Percentiles rank a stretch among this genome's conserved stretches.
Conservation (phyloP, 2,797 vertebrate genomes). For the Girardinus metallicus region DNA sequence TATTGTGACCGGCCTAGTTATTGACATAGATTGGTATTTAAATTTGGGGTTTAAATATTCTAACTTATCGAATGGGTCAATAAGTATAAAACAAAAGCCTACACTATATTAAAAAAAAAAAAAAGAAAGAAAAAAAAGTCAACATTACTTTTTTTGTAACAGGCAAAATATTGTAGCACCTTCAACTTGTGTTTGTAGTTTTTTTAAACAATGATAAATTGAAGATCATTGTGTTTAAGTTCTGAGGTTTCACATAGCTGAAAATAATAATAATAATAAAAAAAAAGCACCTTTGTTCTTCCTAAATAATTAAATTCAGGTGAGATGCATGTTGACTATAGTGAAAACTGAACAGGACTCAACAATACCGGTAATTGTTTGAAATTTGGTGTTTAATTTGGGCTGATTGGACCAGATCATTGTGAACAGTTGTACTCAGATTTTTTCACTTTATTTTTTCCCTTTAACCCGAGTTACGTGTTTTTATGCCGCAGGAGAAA, state of each 20-base stretch:
- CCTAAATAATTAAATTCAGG: not conserved
- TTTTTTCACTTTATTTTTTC: not conserved
- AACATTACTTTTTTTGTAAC: not conserved
- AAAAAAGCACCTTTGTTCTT: not conserved
- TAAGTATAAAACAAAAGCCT: not conserved
- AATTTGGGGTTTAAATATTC: no score
- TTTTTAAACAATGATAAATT: not conserved
- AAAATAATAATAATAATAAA: not conserved
- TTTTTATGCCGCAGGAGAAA: not conserved
- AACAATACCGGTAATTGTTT: no score
- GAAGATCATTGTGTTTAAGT: not conserved
- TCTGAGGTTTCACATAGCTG: not conserved
- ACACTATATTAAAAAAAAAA: not conserved
- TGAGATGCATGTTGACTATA: not conserved
- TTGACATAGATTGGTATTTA: no score
- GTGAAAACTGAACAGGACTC: not conserved
- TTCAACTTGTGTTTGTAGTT: not conserved
- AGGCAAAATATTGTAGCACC: not conserved
- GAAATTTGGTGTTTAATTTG: not conserved
- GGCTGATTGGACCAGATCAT: not conserved
- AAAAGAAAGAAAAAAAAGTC: not conserved
- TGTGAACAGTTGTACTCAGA: not conserved
- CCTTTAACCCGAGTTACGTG: not conserved
- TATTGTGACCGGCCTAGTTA: no score
- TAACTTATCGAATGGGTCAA: not conserved